A percentile compares a stretch with the other conserved stretches of the same genome.
phyloP scores from a whole-genome alignment of 2,113 vertebrate genomes.

The Callorhinus ursinus region DNA sequence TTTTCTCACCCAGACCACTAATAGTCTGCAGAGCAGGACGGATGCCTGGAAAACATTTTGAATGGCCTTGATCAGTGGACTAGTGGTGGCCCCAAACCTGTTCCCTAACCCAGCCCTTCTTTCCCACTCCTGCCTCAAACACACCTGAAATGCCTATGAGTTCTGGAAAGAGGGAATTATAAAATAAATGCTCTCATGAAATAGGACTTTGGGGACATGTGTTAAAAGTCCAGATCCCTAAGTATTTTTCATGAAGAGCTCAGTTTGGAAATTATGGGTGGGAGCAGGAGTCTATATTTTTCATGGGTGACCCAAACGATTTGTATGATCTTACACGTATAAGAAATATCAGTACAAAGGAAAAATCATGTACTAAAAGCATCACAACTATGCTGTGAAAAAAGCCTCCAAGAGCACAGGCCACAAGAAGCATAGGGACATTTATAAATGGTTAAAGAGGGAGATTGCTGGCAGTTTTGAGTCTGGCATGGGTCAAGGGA shows the following conservation, averaged over 20 bases:
- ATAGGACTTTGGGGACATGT: neutral
- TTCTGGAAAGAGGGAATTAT: neutral
- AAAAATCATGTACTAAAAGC: neutral
- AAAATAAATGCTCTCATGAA: neutral
- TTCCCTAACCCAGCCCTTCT: neutral
- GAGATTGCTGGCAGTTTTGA: neutral
- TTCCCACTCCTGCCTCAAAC: neutral
- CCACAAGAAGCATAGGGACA: neutral
- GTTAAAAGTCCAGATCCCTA: neutral
- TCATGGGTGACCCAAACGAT: neutral
- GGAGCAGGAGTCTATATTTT: neutral
- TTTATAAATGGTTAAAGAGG: neutral
- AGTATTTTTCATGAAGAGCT: neutral
- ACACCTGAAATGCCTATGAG: neutral
- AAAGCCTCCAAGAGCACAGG: neutral
- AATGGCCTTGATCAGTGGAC: neutral
- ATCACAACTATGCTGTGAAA: neutral
- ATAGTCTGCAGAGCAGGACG: neutral
- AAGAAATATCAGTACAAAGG: neutral
- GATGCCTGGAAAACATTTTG: neutral
- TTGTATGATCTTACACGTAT: neutral
- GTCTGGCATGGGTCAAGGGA: neutral
- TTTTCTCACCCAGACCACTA: neutral
- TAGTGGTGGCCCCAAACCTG: neutral
- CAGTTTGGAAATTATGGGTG: neutral